Evolutionary conservation across 2,797 vertebrate species (phyloP), one percentile per base, ranked within the genome.

Genomic region (Onychomys torridus): DNA sequence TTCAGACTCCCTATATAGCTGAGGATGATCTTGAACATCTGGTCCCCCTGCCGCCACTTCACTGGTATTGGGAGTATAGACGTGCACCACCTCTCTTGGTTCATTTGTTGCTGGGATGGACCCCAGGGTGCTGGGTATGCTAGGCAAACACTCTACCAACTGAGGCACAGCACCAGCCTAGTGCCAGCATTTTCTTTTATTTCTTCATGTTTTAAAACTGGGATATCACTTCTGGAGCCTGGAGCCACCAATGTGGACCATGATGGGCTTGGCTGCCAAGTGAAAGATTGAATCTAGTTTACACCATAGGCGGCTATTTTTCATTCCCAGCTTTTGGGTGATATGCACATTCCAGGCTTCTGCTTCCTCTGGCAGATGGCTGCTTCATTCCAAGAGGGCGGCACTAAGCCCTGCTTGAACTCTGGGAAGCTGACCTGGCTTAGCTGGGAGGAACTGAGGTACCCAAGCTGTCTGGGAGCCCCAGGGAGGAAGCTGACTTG

Each of bases 261-360:
- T 0, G 34, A 59, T 65, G 88, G 91, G 69, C 59, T 46, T 93
- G 92, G 43, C 77, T 87, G 19, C 57, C 4, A 17, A 16, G 40
- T 8, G 23, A 89, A 94, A 95, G 90, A 94, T 49, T 94, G 85
- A 81, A 61, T 90, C 77, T 4, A 4, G 77, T 88, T 97, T 37
- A 40, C 71, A 19, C 76, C 1, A 2, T 86, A 89, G 93, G 94
- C 21, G 49, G 93, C 83, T 81, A 81, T 34, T 91, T 97, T 98
- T 82, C 93, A 25, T 97, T 97, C 96, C 95, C n/a, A 10, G 78
- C 57, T 86, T 59, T 79, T 57, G 85, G 85, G 78, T 86, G 76
- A 96, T 59, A 94, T 43, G 90, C 25, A 89, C 81, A 82, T 90
- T 94, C 89, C 32, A 97, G 69, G 55, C 55, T 11, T 23, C 69